phyloP scores from a whole-genome alignment of 2,113 vertebrate species.

The Plecturocebus donacophilus region DNA sequence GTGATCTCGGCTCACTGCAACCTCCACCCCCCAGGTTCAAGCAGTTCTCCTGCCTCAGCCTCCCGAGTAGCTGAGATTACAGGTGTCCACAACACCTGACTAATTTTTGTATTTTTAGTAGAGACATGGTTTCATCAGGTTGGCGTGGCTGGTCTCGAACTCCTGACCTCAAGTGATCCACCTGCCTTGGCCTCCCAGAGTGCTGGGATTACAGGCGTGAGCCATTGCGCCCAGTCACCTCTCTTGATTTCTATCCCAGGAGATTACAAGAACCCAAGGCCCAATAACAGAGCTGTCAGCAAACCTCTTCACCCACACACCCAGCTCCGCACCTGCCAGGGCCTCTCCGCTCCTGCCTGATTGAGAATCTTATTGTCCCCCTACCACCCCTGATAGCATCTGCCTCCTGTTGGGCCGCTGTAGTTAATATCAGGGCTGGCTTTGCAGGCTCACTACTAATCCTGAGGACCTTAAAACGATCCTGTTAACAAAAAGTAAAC shows the following conservation, averaged over 20 bases:
- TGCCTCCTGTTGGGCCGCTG: neutral
- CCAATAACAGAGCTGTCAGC: rapidly evolving
- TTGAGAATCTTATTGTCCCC: neutral
- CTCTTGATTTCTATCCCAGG: no score
- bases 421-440: neutral
- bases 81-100: neutral
- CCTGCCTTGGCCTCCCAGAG: neutral
- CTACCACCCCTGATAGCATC: rapidly evolving
- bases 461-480: neutral
- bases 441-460: neutral
- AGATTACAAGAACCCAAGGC: no score
- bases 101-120: neutral
- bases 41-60: neutral
- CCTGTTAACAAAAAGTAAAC: neutral
- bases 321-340: rapidly evolving
- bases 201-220: neutral
- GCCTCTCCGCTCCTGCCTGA: no score
- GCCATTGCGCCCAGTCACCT: neutral
- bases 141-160: neutral
- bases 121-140: neutral
- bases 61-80: neutral
- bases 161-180: neutral
- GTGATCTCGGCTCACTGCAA: neutral
- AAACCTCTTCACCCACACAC: rapidly evolving
- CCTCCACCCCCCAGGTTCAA: neutral